Conservation (phyloP, 2,888 invertebrate genomes). For the Acleris holmiana region DNA sequence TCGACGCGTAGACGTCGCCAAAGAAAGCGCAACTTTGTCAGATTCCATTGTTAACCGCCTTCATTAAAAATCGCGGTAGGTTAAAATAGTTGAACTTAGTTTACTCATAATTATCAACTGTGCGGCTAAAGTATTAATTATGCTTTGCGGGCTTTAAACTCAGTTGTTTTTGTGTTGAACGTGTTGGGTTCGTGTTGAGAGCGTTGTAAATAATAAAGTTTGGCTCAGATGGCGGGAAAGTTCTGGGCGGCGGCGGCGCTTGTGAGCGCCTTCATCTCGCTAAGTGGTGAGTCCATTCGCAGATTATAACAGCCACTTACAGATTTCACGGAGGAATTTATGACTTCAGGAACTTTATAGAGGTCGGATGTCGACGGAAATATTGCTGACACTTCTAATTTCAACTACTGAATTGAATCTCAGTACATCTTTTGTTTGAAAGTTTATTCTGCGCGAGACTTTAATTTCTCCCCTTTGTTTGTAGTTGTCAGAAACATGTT, state of each 20-base stretch:
- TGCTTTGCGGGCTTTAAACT: slow-evolving; percentile 26
- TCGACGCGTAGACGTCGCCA: slow-evolving; percentile 26
- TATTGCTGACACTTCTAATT: slow-evolving; percentile 1
- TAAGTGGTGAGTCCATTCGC: slow-evolving; percentile 70
- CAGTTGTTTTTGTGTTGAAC: slow-evolving; percentile 24
- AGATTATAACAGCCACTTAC: slow-evolving; percentile 50
- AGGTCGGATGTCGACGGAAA: not conserved
- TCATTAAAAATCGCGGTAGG: no score
- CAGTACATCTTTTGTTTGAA: no score
- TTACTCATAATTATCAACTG: no score
- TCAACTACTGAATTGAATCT: no score
- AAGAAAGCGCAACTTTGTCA: slow-evolving; percentile 27
- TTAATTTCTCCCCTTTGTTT: no score
- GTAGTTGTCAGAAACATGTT: no score
- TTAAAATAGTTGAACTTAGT: no score
- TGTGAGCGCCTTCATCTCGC: slow-evolving; percentile 60
- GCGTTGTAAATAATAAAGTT: slow-evolving; percentile 38
- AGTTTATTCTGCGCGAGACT: no score
- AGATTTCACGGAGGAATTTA: slow-evolving; percentile 25
- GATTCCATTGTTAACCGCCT: not conserved
- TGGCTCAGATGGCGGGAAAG: slow-evolving; percentile 62
- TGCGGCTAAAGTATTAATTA: no score
- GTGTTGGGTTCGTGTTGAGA: slow-evolving; percentile 11
- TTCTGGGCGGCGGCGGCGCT: slow-evolving; percentile 53
- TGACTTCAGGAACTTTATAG: slow-evolving; percentile 6